Conservation (phyloP, 37 sponge, comb jelly and placozoan species). For the Ephydatia muelleri region DNA sequence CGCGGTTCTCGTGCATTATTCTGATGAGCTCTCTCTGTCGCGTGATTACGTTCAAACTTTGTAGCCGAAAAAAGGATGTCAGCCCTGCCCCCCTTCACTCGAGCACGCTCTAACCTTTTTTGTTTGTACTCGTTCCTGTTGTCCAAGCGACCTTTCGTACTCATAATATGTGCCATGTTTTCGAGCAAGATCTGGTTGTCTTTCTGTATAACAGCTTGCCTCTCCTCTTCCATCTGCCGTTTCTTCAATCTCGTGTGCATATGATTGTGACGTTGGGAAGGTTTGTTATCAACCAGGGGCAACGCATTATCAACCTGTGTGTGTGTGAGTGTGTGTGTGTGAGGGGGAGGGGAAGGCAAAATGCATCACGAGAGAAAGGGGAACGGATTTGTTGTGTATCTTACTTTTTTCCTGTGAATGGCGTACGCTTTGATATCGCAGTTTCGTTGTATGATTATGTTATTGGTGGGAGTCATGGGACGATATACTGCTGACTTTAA, state of each 20-base stretch:
- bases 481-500: constrained; percentile 66
- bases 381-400: neutral
- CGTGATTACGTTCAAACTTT: constrained; percentile 77
- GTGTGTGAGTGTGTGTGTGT: neutral
- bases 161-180: constrained; percentile 91
- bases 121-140: constrained; percentile 77
- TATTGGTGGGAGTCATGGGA: constrained; percentile 88
- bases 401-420: constrained; percentile 74
- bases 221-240: constrained; percentile 87
- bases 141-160: constrained; percentile 70
- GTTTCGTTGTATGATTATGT: constrained; percentile 78
- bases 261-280: constrained; percentile 89
- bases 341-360: too few relatives aligned
- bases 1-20: constrained; percentile 89
- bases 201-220: constrained; percentile 75
- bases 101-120: constrained; percentile 41
- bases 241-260: constrained; percentile 87
- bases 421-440: constrained; percentile 84
- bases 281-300: constrained; percentile 86
- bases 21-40: constrained; percentile 78
- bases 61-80: neutral
- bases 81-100: neutral
- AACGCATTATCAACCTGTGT: constrained; percentile 65
- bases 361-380: neutral
- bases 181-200: constrained; percentile 89